Evolutionary conservation across 2,888 invertebrate genomes (phyloP).

Genomic region (Parnassius apollo): DNA sequence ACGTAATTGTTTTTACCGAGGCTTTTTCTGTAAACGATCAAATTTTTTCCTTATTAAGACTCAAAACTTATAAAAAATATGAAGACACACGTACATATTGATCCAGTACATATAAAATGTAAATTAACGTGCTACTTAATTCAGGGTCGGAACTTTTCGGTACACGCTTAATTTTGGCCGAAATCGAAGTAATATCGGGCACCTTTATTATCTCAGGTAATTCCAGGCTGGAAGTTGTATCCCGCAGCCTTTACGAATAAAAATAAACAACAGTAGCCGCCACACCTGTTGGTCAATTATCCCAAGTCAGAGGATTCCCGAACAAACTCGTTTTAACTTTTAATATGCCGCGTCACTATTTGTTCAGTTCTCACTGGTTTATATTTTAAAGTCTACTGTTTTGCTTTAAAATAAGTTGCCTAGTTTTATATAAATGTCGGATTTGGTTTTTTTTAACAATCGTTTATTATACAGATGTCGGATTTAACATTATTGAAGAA

Average conservation of each 20-base stretch:
- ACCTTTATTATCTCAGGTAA: conserved; percentile 25
- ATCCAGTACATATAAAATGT: conserved; percentile 9
- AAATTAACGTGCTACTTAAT: conserved; percentile 19
- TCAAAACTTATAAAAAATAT: too few relatives aligned
- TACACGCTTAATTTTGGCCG: conserved; percentile 23
- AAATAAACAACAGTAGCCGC: conserved; percentile 42
- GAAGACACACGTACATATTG: not conserved
- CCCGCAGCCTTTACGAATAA: conserved; percentile 15
- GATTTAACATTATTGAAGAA: too few relatives aligned
- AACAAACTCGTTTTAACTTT: conserved; percentile 37
- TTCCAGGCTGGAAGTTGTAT: conserved; percentile 14
- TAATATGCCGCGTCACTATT: conserved; percentile 31
- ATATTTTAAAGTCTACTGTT: not conserved
- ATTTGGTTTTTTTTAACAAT: too few relatives aligned
- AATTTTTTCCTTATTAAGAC: not conserved
- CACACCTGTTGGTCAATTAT: conserved; percentile 47
- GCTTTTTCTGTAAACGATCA: too few relatives aligned
- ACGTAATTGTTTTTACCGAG: too few relatives aligned
- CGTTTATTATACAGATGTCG: too few relatives aligned
- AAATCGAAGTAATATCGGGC: conserved; percentile 22
- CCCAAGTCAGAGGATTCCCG: conserved; percentile 34
- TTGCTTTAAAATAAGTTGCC: too few relatives aligned
- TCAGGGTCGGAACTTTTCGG: conserved; percentile 21
- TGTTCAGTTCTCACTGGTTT: conserved; percentile 18
- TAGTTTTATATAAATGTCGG: too few relatives aligned